These are phyloP conservation scores for Coccyzus lansbergi DNA, from an alignment of 2,797 vertebrate species.

Conservation along the genomic window DNA sequence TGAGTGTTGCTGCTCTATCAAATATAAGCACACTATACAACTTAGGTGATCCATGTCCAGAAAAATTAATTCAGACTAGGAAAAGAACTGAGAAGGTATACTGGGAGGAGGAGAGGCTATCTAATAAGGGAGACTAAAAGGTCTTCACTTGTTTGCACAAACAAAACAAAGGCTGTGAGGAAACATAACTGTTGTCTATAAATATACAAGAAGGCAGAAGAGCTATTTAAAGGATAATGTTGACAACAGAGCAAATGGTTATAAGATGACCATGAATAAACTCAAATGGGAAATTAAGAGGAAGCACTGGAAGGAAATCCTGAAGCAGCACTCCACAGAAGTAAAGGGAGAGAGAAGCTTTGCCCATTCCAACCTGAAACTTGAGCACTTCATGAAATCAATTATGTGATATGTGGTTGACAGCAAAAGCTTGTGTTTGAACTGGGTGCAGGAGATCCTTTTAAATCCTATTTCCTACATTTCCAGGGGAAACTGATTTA, in stretches of 20 bases:
- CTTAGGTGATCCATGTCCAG: background rate
- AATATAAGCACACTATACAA: background rate
- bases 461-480: constrained; percentile 45
- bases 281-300: constrained; percentile 42
- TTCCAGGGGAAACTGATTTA: constrained; percentile 32
- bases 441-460: constrained; percentile 21
- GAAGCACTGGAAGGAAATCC: background rate
- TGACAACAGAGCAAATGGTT: constrained; percentile 31
- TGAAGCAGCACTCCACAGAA: background rate
- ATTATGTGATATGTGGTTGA: background rate
- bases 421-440: constrained; percentile 29
- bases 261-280: constrained; percentile 11
- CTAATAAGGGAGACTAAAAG: background rate
- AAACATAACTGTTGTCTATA: background rate
- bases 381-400: constrained; percentile 30
- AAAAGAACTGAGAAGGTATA: background rate
- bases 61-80: background rate
- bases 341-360: background rate
- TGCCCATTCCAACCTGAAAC: background rate
- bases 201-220: background rate
- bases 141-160: background rate
- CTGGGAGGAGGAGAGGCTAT: background rate
- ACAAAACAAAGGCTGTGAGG: constrained; percentile 7
- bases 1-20: background rate
- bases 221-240: constrained; percentile 23